phyloP scores from a whole-genome alignment of 2,888 invertebrate genomes.

The Schrankia costaestrigalis region DNA sequence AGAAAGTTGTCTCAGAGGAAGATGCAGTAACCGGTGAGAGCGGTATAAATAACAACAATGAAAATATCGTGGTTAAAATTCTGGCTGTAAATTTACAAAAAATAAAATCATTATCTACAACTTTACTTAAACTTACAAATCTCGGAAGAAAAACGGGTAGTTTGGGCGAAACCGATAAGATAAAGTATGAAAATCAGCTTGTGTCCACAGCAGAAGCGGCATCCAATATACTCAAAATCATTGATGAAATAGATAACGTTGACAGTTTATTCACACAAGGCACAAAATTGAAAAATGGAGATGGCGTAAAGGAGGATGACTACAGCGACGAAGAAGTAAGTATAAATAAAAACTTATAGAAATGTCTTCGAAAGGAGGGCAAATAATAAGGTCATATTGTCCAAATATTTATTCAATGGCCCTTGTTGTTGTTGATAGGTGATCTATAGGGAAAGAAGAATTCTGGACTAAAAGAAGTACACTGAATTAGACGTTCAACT shows the following conservation, averaged over 20 bases:
- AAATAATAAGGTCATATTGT: too few relatives aligned
- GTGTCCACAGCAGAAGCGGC: conserved; percentile 79
- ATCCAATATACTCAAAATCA: conserved; percentile 77
- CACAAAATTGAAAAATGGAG: conserved; percentile 36
- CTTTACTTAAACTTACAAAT: conserved; percentile 82
- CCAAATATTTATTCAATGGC: too few relatives aligned
- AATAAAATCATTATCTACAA: conserved; percentile 80
- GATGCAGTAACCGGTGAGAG: conserved; percentile 66
- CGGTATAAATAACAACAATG: conserved; percentile 60
- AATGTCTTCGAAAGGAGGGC: too few relatives aligned
- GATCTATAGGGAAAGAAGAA: too few relatives aligned
- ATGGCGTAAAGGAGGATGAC: conserved; percentile 36
- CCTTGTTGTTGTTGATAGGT: too few relatives aligned
- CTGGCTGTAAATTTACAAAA: conserved; percentile 79
- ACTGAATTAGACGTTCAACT: too few relatives aligned
- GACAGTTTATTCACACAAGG: conserved; percentile 59
- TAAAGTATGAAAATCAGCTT: conserved; percentile 79
- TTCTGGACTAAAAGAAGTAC: too few relatives aligned
- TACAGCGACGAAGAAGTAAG: too few relatives aligned
- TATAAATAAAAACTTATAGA: too few relatives aligned
- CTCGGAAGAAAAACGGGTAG: conserved; percentile 80
- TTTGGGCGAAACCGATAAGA: conserved; percentile 76
- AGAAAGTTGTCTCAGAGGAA: conserved; percentile 71
- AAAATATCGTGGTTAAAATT: conserved; percentile 61
- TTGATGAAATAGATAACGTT: conserved; percentile 78